phyloP scores from a whole-genome alignment of 2,888 invertebrate genomes.

The Yponomeuta malinellus region DNA sequence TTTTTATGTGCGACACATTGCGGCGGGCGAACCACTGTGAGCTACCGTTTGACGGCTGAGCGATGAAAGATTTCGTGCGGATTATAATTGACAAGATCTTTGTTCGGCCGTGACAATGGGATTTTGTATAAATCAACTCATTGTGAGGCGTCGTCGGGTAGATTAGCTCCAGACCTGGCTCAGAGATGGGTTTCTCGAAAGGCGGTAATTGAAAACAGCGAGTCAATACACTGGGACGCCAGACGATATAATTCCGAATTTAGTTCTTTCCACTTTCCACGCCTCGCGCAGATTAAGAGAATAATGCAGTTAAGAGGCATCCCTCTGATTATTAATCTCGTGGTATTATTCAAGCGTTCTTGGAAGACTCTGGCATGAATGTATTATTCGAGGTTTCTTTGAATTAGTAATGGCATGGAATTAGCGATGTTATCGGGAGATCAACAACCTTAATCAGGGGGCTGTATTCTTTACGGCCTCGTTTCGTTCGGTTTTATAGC shows the following conservation, averaged over 20 bases:
- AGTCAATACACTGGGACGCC: constrained; percentile 16
- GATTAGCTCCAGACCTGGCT: constrained; percentile 60
- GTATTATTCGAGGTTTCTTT: constrained; percentile 9
- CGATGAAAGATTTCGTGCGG: constrained; percentile 60
- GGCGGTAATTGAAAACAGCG: constrained; percentile 55
- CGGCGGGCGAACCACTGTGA: constrained; percentile 50
- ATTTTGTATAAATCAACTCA: constrained; percentile 56
- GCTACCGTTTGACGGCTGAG: constrained; percentile 68
- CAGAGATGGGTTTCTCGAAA: constrained; percentile 38
- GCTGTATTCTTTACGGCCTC: constrained; percentile 9
- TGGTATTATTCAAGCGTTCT: constrained; percentile 21
- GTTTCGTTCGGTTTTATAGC: not conserved
- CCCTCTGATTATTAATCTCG: constrained; percentile 10
- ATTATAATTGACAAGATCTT: constrained; percentile 75
- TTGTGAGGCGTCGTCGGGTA: constrained; percentile 43
- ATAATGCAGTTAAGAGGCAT: constrained; percentile 25
- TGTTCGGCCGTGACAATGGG: constrained; percentile 64
- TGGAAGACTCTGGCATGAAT: constrained; percentile 16
- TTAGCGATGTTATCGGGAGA: constrained; percentile 14
- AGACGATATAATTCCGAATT: constrained; percentile 48
- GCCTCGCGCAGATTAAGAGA: constrained; percentile 44
- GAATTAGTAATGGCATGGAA: constrained; percentile 12
- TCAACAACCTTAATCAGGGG: constrained; percentile 9
- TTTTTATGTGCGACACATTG: constrained; percentile 31
- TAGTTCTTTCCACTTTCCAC: constrained; percentile 43